These are phyloP conservation scores for Ganaspis sp. DNA, from an alignment of 1,140 invertebrate species.

Conservation along the genomic window DNA sequence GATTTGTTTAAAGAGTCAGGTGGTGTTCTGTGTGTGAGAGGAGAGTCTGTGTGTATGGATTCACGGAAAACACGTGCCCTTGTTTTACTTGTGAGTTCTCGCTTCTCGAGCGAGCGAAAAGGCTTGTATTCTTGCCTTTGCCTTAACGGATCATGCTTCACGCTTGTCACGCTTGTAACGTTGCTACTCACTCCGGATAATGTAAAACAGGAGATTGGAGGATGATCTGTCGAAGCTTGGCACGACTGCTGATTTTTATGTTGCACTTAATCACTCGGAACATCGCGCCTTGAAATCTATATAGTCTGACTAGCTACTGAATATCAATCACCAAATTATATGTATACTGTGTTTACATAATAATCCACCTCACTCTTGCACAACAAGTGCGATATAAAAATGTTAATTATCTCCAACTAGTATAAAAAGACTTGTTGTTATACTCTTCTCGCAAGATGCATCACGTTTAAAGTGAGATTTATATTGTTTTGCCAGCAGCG, in stretches of 20 bases:
- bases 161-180: slow-evolving; percentile 39
- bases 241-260: slow-evolving; percentile 28
- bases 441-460: neutral
- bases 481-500: slow-evolving; percentile 10
- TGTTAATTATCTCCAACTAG: neutral
- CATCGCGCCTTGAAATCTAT: neutral
- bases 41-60: slow-evolving; percentile 22
- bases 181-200: slow-evolving; percentile 27
- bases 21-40: neutral
- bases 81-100: slow-evolving; percentile 23
- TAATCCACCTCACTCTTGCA: no score
- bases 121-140: slow-evolving; percentile 32
- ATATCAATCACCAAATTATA: slow-evolving; percentile 26
- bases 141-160: slow-evolving; percentile 44
- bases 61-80: slow-evolving; percentile 38
- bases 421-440: neutral
- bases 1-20: neutral
- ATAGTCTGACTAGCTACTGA: neutral
- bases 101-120: slow-evolving; percentile 33
- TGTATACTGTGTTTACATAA: neutral
- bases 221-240: slow-evolving; percentile 28
- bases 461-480: neutral
- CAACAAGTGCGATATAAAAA: neutral
- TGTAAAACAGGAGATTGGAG: slow-evolving; percentile 17
- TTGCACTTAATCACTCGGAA: slow-evolving; percentile 24